These are phyloP conservation scores for Pristis pectinata DNA, from an alignment of 2,797 vertebrate genomes.

Conservation along the genomic window DNA sequence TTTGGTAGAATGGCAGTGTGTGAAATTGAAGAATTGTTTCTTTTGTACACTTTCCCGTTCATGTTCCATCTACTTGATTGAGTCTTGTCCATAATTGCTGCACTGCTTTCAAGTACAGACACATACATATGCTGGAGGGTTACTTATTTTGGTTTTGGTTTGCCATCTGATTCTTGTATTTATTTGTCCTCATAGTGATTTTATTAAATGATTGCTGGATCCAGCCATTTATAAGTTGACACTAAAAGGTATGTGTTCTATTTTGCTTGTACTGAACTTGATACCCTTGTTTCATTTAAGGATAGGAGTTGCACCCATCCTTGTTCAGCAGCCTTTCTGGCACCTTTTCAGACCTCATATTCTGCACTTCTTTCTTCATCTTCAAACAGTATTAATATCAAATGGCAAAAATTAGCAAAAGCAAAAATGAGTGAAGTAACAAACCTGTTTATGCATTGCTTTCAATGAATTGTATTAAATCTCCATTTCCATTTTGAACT, in stretches of 20 bases:
- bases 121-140: not conserved
- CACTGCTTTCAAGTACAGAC: not conserved
- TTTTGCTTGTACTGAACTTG: not conserved
- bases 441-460: not conserved
- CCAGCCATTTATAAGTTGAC: not conserved
- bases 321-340: not conserved
- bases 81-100: constrained; percentile 11
- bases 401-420: not conserved
- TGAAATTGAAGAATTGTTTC: constrained; percentile 37
- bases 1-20: constrained; percentile 33
- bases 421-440: not conserved
- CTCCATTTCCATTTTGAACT: not conserved
- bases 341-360: not conserved
- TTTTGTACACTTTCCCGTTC: constrained; percentile 30
- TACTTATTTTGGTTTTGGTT: not conserved
- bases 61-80: constrained; percentile 1
- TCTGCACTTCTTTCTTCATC: not conserved
- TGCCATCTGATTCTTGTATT: not conserved
- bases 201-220: not conserved
- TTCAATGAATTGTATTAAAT: not conserved
- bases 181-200: not conserved
- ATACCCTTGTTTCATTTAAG: not conserved
- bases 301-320: not conserved
- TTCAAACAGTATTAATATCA: not conserved
- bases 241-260: not conserved